Conservation (phyloP, 2,888 invertebrate species). For the Leptogaster cylindrica region DNA sequence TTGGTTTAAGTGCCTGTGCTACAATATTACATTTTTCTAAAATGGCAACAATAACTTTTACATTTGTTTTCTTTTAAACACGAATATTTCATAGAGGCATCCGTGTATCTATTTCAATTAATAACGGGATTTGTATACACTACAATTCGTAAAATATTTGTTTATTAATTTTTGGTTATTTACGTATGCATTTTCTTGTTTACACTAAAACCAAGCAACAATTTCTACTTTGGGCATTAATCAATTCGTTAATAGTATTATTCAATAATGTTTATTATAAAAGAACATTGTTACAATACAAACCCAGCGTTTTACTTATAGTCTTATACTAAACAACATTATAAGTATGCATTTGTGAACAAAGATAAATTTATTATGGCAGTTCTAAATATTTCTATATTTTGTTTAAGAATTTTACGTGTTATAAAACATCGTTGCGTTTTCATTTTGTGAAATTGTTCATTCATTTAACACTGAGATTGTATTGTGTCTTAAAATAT, state of each 20-base stretch:
- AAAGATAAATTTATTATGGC: constrained; percentile 22
- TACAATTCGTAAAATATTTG: constrained; percentile 13
- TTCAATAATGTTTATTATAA: background rate
- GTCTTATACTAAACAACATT: background rate
- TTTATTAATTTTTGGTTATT: background rate
- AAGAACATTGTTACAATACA: background rate
- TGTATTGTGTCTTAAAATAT: constrained; percentile 5
- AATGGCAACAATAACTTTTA: no score
- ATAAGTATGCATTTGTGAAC: background rate
- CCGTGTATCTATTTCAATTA: no score
- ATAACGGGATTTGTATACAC: no score
- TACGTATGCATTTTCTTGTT: constrained; percentile 1
- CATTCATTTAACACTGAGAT: background rate
- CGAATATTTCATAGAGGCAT: no score
- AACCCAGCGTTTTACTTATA: background rate
- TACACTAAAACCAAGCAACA: constrained; percentile 31
- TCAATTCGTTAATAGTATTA: background rate
- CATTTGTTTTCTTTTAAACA: no score
- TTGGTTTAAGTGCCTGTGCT: no score
- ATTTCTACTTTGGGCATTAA: constrained; percentile 19
- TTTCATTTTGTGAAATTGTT: background rate
- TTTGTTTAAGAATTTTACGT: background rate
- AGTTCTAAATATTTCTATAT: constrained; percentile 18
- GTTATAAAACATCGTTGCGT: background rate
- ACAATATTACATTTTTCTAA: no score